Evolutionary conservation across 2,797 vertebrate species (phyloP).

Genomic region (Syngnathus acus): DNA sequence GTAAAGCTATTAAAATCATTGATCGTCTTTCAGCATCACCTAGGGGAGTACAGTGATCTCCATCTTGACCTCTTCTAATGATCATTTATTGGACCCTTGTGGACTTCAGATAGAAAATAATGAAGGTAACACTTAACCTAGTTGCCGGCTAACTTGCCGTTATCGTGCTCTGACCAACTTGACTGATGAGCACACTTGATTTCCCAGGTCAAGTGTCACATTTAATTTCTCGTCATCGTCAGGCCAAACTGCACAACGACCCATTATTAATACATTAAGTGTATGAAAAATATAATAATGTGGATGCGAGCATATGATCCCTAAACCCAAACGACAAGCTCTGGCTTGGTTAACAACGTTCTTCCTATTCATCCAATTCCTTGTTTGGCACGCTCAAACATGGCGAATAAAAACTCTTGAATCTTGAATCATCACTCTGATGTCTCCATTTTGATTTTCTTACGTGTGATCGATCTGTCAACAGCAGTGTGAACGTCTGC

Average conservation of each 20-base stretch:
- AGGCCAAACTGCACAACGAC: neutral
- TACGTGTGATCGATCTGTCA: constrained; percentile 6
- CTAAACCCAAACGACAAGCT: too few relatives aligned
- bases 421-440: constrained; percentile 33
- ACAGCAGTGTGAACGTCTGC: constrained; percentile 29
- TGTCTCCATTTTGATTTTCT: constrained; percentile 51
- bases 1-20: too few relatives aligned
- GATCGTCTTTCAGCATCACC: too few relatives aligned
- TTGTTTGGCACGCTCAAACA: too few relatives aligned
- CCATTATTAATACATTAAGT: neutral
- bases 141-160: constrained; percentile 4
- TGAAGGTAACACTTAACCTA: constrained; percentile 4
- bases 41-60: too few relatives aligned
- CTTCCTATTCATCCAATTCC: constrained; percentile 4
- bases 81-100: too few relatives aligned
- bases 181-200: neutral
- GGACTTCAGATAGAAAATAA: neutral
- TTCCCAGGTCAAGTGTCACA: neutral
- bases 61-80: too few relatives aligned
- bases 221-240: neutral
- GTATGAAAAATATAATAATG: too few relatives aligned
- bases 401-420: too few relatives aligned
- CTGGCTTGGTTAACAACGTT: neutral
- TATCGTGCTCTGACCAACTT: neutral
- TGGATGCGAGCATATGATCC: too few relatives aligned